Evolutionary conservation across 1,140 invertebrate genomes (phyloP).

Genomic region (Monomorium pharaonis): DNA sequence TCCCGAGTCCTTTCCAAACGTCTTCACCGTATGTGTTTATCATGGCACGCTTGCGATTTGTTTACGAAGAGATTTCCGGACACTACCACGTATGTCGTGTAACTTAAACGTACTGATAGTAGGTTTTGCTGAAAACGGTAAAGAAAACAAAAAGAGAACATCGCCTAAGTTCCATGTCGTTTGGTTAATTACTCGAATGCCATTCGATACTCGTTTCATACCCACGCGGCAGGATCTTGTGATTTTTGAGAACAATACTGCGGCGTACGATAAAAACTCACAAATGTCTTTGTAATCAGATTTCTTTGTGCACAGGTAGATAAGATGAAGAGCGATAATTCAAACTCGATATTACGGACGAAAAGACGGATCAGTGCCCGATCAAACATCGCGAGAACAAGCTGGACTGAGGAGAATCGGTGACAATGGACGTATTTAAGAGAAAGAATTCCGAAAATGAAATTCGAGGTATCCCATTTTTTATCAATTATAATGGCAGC

Average conservation of each 20-base stretch:
- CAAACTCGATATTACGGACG: constrained; percentile 24
- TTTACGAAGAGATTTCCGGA: too few relatives aligned
- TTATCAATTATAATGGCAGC: background rate
- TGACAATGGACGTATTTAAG: constrained; percentile 8
- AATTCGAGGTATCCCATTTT: constrained; percentile 53
- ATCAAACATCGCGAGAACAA: constrained; percentile 33
- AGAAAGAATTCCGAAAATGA: constrained; percentile 34
- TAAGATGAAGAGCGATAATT: constrained; percentile 51
- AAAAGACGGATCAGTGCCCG: constrained; percentile 48
- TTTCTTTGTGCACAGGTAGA: constrained; percentile 40
- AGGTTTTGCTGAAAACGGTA: background rate
- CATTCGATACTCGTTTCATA: background rate
- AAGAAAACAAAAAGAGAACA: too few relatives aligned
- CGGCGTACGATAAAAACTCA: constrained; percentile 25
- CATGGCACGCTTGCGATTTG: background rate
- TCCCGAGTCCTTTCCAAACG: too few relatives aligned
- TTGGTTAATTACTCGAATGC: background rate
- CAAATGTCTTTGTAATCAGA: constrained; percentile 12
- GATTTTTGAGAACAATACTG: background rate
- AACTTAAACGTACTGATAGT: background rate
- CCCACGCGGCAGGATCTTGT: background rate
- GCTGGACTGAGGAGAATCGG: background rate
- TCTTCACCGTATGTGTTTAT: background rate
- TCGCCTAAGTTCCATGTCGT: background rate
- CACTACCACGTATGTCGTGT: too few relatives aligned